Evolutionary conservation across 2,113 vertebrate species (phyloP), one percentile per base, ranked within the genome.

Genomic region (Anhinga rufa): DNA sequence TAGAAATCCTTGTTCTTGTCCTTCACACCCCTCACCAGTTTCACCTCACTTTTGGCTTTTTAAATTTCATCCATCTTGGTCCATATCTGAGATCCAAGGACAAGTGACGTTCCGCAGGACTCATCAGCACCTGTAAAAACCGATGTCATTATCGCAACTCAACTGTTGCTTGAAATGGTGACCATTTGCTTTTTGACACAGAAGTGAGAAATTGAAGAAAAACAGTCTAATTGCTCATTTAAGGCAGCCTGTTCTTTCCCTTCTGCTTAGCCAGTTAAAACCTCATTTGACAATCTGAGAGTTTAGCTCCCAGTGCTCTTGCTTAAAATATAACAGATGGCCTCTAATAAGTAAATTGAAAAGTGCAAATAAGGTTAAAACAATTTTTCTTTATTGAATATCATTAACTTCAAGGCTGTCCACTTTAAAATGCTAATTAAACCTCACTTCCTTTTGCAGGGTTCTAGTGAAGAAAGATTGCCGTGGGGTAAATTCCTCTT

Each of bases 281-380:
- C 82, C 95, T 97, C 95, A 86, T 95, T 92, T 97, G 95, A 96
- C 95, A 96, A 95, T 95, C 93, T 82, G 92, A 94, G 93, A 93
- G 66, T 87, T 94, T 95, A 86, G 91, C 92, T 96, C 94, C 75
- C 93, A 93, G 94, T 96, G 92, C 83, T 94, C 93, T 97, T 93
- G 95, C 95, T 97, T 96, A 97, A 96, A 97, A 97, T 97, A 95
- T 97, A 98, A 97, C 97, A 97, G 97, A 98, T 97, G 97, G 97
- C 97, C 97, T 96, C 95, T 98, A 97, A 97, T 97, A 97, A 98
- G 97, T 97, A 97, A 97, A 98, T 97, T 97, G 97, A 97, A 98
- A 97, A 98, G 97, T 97, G 97, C 97, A 97, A 98, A 98, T 98
- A 97, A 98, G 97, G 97, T 97, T 98, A 97, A 97, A 98, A 97